Base-by-base conservation (phyloP, 2,113 vertebrate genomes). In the Onychostoma macrolepis region DNA sequence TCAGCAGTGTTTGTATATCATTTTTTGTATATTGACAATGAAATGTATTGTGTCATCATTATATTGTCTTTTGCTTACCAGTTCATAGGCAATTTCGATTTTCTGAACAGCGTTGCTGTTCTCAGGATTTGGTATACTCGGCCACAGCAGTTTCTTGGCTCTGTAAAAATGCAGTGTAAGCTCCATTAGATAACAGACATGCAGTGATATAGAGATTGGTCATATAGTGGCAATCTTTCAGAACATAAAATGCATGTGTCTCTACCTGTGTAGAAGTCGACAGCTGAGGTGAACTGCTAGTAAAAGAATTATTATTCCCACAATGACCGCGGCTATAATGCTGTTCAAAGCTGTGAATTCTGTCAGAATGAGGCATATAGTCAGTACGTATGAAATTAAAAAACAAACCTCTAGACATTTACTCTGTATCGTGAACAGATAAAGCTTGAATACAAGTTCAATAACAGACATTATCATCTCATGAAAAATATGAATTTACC, bases 61-160 rank as follows among this genome's bases (percentile, higher is more conserved):
- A 63, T 79, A 75, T 58, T 28, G 12, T 43, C 13, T 80, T 26
- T 38, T 88, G 38, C 91, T 90, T 58, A 95, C 93, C 83, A 88
- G 63, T 6, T 93, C 87, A 86, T 81, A 78, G 67, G 45, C 86
- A 53, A 89, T 88, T 63, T 91, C 91, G 61, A 94, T 94, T 86
- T 95, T 95, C 89, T 94, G 94, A 74, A 96, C 92, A 12, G 93
- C 94, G 1, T 87, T 92, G 91, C 96, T 97, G 4, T 95, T 94
- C 78, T 81, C 89, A 12, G 96, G 97, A 86, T 92, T 95, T 9
- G 96, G 96, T 82, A 97, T 90, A 82, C 90, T 94, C 2, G 93
- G 94, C 95, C 96, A 97, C 75, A 95, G 91, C 0, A 84, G 30
- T 38, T 65, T 87, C 91, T 94, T 95, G 84, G 92, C 50, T 86